Evolutionary conservation across 2,888 invertebrate genomes (phyloP).

Genomic region (Himalopsyche kuldschensis): DNA sequence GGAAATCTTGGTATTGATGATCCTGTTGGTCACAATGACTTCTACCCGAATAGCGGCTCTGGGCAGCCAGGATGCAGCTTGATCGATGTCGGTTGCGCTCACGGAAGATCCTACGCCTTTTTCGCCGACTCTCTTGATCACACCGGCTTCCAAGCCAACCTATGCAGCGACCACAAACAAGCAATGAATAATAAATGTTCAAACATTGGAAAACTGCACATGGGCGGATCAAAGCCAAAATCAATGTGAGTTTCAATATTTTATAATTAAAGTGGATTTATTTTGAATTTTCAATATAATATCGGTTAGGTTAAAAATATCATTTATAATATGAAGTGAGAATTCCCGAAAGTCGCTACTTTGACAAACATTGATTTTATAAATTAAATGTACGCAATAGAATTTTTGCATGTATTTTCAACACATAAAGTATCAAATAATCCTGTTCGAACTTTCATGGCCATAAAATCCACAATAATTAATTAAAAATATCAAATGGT

Average conservation of each 20-base stretch:
- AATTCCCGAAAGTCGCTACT: too few relatives aligned
- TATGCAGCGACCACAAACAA: conserved; percentile 25
- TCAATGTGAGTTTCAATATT: conserved; percentile 11
- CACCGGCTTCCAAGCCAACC: conserved; percentile 22
- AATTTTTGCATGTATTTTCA: too few relatives aligned
- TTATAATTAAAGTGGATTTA: neutral
- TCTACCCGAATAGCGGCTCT: conserved; percentile 29
- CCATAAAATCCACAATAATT: too few relatives aligned
- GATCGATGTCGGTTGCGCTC: conserved; percentile 23
- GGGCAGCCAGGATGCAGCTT: conserved; percentile 27
- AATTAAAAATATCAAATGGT: too few relatives aligned
- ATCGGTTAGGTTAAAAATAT: too few relatives aligned
- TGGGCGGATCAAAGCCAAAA: conserved; percentile 34
- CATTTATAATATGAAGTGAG: too few relatives aligned
- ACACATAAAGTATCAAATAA: too few relatives aligned
- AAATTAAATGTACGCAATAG: too few relatives aligned
- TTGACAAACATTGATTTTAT: too few relatives aligned
- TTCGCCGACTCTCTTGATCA: conserved; percentile 35
- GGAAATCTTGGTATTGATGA: conserved; percentile 45
- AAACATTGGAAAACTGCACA: conserved; percentile 22
- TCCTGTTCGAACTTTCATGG: too few relatives aligned
- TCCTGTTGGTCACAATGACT: conserved; percentile 29
- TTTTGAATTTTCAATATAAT: too few relatives aligned
- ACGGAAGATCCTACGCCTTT: conserved; percentile 29
- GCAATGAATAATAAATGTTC: conserved; percentile 23